Evolutionary conservation across 2,113 vertebrate genomes (phyloP), one percentile per base, ranked within the genome.

Genomic region (Labeo rohita): DNA sequence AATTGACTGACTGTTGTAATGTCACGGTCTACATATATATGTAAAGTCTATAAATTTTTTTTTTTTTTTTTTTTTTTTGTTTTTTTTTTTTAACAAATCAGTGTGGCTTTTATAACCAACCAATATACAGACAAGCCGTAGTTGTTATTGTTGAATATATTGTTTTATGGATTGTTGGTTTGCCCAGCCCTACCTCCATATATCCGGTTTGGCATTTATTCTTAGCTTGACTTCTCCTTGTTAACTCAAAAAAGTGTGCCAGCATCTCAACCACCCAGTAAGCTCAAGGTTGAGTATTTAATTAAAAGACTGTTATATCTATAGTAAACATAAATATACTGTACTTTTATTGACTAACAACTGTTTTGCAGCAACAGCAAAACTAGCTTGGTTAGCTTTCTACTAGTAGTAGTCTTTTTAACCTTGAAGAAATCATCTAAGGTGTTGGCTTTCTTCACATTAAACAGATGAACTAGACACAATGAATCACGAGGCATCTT

Each of bases 101-200:
- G 13, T 34, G 23, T 11, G 23, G 23, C 5, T 66, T 66, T 12
- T 36, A 11, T 23, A 63, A 63, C 11, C 28, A 66, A 36, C 65
- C 65, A 66, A 34, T 36, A 4, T 39, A 12, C 4, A 12, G 7
- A 18, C 18, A 8, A 39, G 16, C 15, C 0, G 0, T 16, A 39
- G 66, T 43, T 70, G 66, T 34, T 74, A 74, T 74, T 47, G 13
- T 74, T 11, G 10, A 43, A 23, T 68, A n/a, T 47, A 43, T 74
- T 73, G 43, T 66, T 68, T 7, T 68, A 36, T 74, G 43, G 72
- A 73, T 47, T n/a, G 43, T 73, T n/a, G 43, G 70, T 73, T 73
- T 73, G 9, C 34, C 66, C 66, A 73, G 70, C 18, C 43, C 21
- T 10, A 73, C 70, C 70, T 73, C 4, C 10, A 12, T 73, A 18